phyloP scores from a whole-genome alignment of 2,888 invertebrate genomes.

The Conomelus anceps region DNA sequence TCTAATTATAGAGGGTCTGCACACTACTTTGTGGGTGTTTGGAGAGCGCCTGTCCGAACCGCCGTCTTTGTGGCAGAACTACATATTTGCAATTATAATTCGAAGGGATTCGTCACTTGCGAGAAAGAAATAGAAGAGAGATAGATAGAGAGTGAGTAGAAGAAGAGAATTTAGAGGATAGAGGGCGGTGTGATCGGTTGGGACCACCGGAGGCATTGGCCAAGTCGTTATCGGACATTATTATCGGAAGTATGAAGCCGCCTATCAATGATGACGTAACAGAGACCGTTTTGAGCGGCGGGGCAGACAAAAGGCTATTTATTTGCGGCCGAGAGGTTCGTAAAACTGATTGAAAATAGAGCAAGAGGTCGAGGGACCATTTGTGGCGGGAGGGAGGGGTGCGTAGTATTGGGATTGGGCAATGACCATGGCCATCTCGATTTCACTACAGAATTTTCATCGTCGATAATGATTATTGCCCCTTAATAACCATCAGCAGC shows the following conservation, averaged over 20 bases:
- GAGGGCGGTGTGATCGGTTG: conserved; percentile 1
- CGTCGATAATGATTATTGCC: not conserved
- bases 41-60: not conserved
- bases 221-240: not conserved
- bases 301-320: not conserved
- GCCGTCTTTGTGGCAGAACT: not conserved
- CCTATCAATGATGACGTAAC: not conserved
- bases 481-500: not conserved
- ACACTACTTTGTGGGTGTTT: not conserved
- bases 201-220: conserved; percentile 18
- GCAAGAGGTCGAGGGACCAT: not conserved
- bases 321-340: not conserved
- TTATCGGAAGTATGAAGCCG: not conserved
- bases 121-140: not conserved
- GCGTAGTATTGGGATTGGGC: not conserved
- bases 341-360: not conserved
- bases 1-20: not conserved
- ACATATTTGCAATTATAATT: not conserved
- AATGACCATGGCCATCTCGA: not conserved
- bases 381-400: not conserved
- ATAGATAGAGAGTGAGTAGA: not conserved
- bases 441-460: not conserved
- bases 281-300: too few relatives aligned
- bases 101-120: not conserved
- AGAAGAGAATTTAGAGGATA: not conserved